Percentiles rank a stretch among this genome's conserved stretches.
Evolutionary conservation across 1,140 invertebrate species (phyloP).

Genomic region (Bombus fervidus): DNA sequence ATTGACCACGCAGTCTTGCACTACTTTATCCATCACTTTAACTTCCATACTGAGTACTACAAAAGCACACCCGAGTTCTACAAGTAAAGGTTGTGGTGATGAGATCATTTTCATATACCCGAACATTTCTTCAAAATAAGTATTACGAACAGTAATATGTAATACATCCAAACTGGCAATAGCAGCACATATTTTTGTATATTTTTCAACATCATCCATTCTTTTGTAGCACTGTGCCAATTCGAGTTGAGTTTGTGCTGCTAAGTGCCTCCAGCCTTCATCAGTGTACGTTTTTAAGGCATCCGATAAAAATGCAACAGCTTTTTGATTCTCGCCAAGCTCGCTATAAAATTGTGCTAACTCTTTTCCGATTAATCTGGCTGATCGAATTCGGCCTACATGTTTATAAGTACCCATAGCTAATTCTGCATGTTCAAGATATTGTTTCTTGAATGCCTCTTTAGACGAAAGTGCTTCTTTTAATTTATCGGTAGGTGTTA

Average conservation of each 20-base stretch:
- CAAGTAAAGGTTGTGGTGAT: conserved; percentile 77
- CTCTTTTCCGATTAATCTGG: conserved; percentile 93
- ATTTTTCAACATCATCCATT: conserved; percentile 89
- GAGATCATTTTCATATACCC: conserved; percentile 85
- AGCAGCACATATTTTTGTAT: conserved; percentile 89
- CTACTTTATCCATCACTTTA: conserved; percentile 82
- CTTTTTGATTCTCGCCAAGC: conserved; percentile 92
- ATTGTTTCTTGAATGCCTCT: conserved; percentile 94
- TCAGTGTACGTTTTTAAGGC: conserved; percentile 92
- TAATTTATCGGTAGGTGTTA: conserved; percentile 91
- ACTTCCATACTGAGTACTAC: conserved; percentile 81
- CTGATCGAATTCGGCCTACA: conserved; percentile 92
- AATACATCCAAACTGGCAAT: conserved; percentile 89
- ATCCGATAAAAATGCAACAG: conserved; percentile 93
- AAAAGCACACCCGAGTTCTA: conserved; percentile 79
- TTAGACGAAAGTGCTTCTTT: conserved; percentile 96
- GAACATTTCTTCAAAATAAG: conserved; percentile 90
- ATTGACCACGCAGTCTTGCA: conserved; percentile 84
- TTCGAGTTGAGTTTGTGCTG: conserved; percentile 91
- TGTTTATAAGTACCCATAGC: conserved; percentile 99
- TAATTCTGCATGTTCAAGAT: conserved; percentile 95
- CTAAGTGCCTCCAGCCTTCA: conserved; percentile 93
- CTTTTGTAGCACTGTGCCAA: conserved; percentile 93
- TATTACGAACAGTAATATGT: conserved; percentile 88
- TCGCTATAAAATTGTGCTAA: conserved; percentile 95